phyloP scores from a whole-genome alignment of 1,140 invertebrate species.

The Cydia pomonella region DNA sequence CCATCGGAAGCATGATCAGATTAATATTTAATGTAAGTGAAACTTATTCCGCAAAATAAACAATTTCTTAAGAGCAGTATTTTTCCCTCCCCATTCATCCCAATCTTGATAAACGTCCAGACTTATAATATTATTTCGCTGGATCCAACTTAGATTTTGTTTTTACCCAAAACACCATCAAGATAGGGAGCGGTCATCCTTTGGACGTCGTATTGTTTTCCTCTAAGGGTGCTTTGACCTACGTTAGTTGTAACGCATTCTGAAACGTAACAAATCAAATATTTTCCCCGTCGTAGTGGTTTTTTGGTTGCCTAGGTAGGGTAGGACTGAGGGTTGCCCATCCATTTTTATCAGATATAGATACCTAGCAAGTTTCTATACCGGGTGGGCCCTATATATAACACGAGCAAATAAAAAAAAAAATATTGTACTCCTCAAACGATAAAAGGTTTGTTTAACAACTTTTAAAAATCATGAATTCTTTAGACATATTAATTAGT shows the following conservation, averaged over 20 bases:
- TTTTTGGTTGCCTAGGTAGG: background rate
- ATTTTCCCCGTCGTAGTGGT: background rate
- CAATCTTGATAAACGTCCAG: constrained; percentile 22
- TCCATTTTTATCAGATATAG: too few species aligned
- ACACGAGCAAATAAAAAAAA: too few species aligned
- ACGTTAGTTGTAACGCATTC: background rate
- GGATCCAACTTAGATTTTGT: constrained; percentile 16
- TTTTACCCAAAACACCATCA: constrained; percentile 11
- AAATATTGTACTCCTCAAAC: too few species aligned
- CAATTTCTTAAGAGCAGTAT: constrained; percentile 23
- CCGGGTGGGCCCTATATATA: too few species aligned
- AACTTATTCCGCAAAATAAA: constrained; percentile 8
- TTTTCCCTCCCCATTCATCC: constrained; percentile 2
- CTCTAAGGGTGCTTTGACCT: background rate
- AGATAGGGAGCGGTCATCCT: constrained; percentile 8
- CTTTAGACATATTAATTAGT: too few species aligned
- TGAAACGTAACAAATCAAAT: background rate
- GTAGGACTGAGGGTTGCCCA: too few species aligned
- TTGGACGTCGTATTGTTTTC: background rate
- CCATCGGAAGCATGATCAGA: too few species aligned
- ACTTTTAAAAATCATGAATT: too few species aligned
- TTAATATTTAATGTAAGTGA: too few species aligned
- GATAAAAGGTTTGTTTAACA: too few species aligned
- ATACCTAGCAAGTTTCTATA: too few species aligned
- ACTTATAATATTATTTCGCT: constrained; percentile 26